Evolutionary conservation across 1,140 invertebrate genomes (phyloP), one percentile per base, ranked within the genome.

Genomic region (Zaprionus lachaisei): DNA sequence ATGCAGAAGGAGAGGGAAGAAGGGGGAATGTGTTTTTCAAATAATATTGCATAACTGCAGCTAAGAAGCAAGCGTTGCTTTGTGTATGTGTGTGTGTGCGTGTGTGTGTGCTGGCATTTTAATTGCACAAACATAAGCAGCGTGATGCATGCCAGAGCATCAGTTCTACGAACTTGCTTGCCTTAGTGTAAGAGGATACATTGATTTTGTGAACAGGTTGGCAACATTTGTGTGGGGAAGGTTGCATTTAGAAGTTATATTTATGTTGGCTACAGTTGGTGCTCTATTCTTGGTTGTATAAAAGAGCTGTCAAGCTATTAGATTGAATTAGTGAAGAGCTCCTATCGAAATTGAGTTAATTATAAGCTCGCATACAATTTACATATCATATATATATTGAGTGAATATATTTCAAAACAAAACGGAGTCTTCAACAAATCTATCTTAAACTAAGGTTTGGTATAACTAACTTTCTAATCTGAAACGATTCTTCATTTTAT

Each of bases 1-100:
- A 22, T 41, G 22, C 38, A 5, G 51, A 7, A 2, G 12, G 4
- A 5, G 2, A 12, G 38, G 31, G 54, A 28, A 3, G 6, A 1
- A n/a, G 15, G 34, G 41, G 60, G 72, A 64, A 90, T 90, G 74
- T 81, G 78, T 71, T 83, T 72, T 84, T 89, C 73, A 84, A 89
- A 89, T 84, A 89, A 84, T 84, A 90, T 89, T 84, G 78, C 81
- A 89, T 90, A 89, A 73, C 85, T 90, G 75, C 81, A 81, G 69
- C 65, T 72, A 68, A 47, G 41, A 41, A 28, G 41, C 31, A 41
- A 51, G 41, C 41, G 6, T 72, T 38, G 20, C 22, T 31, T 44
- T 51, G 55, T n/a, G 31, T 54, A 41, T n/a, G 41, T 62, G 17
- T 51, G 51, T 51, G 26, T 62, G 56, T 57, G 57, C 1, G 20